A percentile compares a stretch with the other conserved stretches of the same genome.
phyloP scores from a whole-genome alignment of 2,797 vertebrate species.

The Micrastur ruficollis region DNA sequence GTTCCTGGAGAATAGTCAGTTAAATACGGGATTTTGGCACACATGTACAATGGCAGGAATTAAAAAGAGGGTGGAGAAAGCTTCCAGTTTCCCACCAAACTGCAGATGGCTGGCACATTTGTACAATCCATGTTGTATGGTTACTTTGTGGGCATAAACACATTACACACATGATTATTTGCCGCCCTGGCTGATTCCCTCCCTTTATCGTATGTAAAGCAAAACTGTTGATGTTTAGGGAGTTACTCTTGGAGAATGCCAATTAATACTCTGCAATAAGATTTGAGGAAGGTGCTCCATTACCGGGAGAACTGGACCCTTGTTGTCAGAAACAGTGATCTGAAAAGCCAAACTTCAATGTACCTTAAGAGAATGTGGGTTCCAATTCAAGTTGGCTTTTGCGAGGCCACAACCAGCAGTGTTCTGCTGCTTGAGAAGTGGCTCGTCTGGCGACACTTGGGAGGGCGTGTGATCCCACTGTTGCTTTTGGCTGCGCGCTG shows the following conservation, averaged over 20 bases:
- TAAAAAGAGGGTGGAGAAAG: not conserved
- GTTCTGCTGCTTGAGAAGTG: not conserved
- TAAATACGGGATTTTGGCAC: not conserved
- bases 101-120: accelerated
- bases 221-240: not conserved
- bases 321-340: not conserved
- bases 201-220: not conserved
- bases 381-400: not conserved
- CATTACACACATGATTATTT: not conserved
- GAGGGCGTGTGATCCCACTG: not conserved
- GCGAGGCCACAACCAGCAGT: not conserved
- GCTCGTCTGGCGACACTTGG: not conserved
- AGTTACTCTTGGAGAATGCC: not conserved
- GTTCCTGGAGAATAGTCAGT: not conserved
- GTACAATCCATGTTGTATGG: not conserved
- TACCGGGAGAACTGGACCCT: not conserved
- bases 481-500: not conserved
- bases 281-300: not conserved
- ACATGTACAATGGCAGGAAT: not conserved
- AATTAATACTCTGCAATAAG: not conserved
- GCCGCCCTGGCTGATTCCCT: accelerated
- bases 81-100: not conserved
- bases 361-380: accelerated
- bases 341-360: not conserved
- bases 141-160: not conserved